phyloP scores from a whole-genome alignment of 1,140 invertebrate species.

The Mercenaria mercenaria region DNA sequence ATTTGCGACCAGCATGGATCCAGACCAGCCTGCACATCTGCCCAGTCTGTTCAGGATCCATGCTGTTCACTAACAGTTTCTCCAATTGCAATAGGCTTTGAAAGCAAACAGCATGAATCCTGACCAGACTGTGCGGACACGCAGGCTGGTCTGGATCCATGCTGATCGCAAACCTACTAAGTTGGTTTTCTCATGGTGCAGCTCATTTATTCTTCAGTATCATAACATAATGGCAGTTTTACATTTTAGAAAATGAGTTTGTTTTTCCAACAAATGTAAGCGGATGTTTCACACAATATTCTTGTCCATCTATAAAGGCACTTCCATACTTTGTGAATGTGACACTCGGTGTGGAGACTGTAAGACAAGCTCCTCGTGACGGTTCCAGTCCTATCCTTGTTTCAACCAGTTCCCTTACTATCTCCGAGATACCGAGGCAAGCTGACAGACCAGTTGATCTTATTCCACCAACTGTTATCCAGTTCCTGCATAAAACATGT shows the following conservation, averaged over 20 bases:
- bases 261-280: constrained; percentile 65
- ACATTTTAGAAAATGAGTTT: not conserved
- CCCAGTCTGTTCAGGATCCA: too few relatives aligned
- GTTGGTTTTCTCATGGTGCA: too few relatives aligned
- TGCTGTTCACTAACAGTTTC: too few relatives aligned
- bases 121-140: too few relatives aligned
- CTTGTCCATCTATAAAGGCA: constrained; percentile 55
- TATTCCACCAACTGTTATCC: constrained; percentile 80
- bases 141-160: too few relatives aligned
- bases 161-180: too few relatives aligned
- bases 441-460: constrained; percentile 80
- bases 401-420: constrained; percentile 61
- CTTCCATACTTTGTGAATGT: constrained; percentile 57
- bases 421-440: constrained; percentile 75
- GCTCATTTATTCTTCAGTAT: too few relatives aligned
- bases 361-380: not conserved
- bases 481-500: constrained; percentile 67
- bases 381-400: constrained; percentile 69
- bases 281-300: constrained; percentile 73
- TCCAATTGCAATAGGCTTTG: too few relatives aligned
- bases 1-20: too few relatives aligned
- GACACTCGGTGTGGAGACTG: constrained; percentile 55
- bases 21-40: too few relatives aligned
- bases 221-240: too few relatives aligned
- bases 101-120: too few relatives aligned